A percentile compares a stretch with the other conserved stretches of the same genome.
These are phyloP conservation scores for Rutilus rutilus DNA, from an alignment of 2,113 vertebrate genomes.

Conservation along the genomic window DNA sequence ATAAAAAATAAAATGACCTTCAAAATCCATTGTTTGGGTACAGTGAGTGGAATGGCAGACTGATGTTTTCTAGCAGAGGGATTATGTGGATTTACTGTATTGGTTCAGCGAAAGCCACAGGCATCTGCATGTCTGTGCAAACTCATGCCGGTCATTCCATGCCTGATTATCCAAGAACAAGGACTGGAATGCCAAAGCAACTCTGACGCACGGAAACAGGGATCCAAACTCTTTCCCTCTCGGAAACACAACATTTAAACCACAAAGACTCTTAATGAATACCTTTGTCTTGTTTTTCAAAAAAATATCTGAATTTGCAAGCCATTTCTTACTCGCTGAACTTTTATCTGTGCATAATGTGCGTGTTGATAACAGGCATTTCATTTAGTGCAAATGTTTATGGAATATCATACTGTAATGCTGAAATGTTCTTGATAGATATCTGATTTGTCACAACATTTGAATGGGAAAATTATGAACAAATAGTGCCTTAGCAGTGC, in stretches of 20 bases:
- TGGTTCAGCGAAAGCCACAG: not conserved
- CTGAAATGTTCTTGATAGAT: not conserved
- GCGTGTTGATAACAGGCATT: too few relatives aligned
- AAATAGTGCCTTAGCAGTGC: too few relatives aligned
- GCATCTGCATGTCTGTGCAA: slow-evolving; percentile 38
- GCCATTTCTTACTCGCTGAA: too few relatives aligned
- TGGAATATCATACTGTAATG: not conserved
- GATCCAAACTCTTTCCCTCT: not conserved
- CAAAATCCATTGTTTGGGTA: not conserved
- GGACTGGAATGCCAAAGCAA: slow-evolving; percentile 33
- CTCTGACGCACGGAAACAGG: slow-evolving; percentile 21
- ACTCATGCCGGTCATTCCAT: slow-evolving; percentile 48
- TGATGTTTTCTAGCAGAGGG: not conserved
- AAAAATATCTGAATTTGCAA: not conserved
- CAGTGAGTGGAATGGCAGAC: not conserved
- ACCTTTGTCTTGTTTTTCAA: not conserved
- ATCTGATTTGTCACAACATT: too few relatives aligned
- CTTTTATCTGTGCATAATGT: too few relatives aligned
- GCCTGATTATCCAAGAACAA: slow-evolving; percentile 39
- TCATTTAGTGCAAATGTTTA: not conserved
- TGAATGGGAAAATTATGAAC: too few relatives aligned
- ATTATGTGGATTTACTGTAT: not conserved
- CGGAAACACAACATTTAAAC: too few relatives aligned
- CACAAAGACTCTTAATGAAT: too few relatives aligned
- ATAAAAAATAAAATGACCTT: not conserved